These are phyloP conservation scores for Radopholus similis DNA, from an alignment of 1,140 invertebrate species.

Conservation along the genomic window DNA sequence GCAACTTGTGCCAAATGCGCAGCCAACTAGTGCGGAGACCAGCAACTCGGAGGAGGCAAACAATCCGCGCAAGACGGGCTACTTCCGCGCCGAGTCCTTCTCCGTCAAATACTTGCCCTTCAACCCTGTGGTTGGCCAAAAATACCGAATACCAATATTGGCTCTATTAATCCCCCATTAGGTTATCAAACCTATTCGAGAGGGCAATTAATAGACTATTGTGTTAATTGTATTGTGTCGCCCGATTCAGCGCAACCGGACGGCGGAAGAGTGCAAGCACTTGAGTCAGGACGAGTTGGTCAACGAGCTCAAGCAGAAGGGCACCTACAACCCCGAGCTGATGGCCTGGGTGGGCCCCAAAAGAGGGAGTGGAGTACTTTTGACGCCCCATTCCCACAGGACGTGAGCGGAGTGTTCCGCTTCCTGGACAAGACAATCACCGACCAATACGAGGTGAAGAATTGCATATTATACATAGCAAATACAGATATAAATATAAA, in stretches of 20 bases:
- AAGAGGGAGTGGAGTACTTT: not conserved
- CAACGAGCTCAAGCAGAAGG: conserved; percentile 54
- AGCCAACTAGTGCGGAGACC: not conserved
- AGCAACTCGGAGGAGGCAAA: not conserved
- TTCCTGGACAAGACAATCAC: conserved; percentile 56
- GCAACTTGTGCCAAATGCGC: not conserved
- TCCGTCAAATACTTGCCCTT: not conserved
- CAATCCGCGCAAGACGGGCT: not conserved
- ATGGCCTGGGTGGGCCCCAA: conserved; percentile 49
- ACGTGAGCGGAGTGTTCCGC: conserved; percentile 53
- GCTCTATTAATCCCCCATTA: not conserved
- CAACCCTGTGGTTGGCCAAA: not conserved
- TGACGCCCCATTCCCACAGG: not conserved
- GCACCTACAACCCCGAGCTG: conserved; percentile 59
- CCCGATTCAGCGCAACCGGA: conserved; percentile 45
- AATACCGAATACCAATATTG: no score
- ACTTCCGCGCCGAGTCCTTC: not conserved
- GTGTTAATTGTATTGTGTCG: no score
- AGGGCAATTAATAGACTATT: no score
- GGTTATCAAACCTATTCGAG: not conserved
- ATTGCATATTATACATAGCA: not conserved
- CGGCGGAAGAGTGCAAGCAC: conserved; percentile 50
- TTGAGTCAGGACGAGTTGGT: conserved; percentile 53
- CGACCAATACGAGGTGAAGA: conserved; percentile 58
- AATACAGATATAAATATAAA: no score